Evolutionary conservation across 2,113 vertebrate species (phyloP).

Genomic region (Mesitornis unicolor): DNA sequence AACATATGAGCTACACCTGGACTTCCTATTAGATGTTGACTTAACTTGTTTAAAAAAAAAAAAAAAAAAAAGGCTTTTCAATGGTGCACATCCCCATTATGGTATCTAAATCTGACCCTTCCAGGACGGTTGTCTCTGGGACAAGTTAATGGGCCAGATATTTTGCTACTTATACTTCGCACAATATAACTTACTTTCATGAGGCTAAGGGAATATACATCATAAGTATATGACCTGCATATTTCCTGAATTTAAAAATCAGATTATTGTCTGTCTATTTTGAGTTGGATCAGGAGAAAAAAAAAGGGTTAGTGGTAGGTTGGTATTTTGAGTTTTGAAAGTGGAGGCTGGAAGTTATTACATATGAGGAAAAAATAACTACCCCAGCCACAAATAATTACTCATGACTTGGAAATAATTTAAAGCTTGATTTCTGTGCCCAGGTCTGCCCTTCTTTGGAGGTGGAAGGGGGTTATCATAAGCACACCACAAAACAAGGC

Average conservation of each 20-base stretch:
- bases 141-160: neutral
- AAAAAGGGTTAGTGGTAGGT: neutral
- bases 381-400: too few relatives aligned
- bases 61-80: neutral
- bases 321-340: neutral
- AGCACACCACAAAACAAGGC: neutral
- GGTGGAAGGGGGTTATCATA: neutral
- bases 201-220: neutral
- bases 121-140: neutral
- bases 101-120: neutral
- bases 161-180: neutral
- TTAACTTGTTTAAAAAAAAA: neutral
- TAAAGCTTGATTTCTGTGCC: too few relatives aligned
- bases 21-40: neutral
- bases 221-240: neutral
- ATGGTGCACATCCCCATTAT: neutral
- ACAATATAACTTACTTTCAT: neutral
- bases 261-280: neutral
- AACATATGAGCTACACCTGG: neutral
- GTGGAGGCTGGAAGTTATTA: accelerated
- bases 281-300: neutral
- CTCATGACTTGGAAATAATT: neutral
- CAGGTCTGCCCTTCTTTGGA: neutral
- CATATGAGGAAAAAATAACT: neutral
- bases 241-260: neutral